Evolutionary conservation across 2,113 vertebrate genomes (phyloP), one percentile per base, ranked within the genome.

Genomic region (Hyperopisus bebe): DNA sequence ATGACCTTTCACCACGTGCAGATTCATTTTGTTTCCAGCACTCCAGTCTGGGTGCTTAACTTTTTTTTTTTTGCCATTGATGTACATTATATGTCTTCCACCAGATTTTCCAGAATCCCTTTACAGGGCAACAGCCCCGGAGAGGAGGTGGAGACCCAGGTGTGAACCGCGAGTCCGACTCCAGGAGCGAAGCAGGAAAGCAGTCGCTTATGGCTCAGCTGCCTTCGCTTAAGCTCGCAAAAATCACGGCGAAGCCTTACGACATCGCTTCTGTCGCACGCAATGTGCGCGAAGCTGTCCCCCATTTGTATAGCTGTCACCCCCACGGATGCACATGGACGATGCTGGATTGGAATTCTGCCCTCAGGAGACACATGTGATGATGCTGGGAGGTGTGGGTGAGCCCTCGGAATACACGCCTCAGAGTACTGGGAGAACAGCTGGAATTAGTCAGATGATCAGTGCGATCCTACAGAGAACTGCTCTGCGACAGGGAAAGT

Each of bases 151-250:
- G 13, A 6, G 86, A 7, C 44, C 44, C 55, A n/a, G 58, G 55
- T 88, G 39, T 88, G 58, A 51, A 87, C 27, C 62, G 31, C 62
- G 13, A 47, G 13, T 19, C 8, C 19, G 47, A 5, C 46, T 50
- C 46, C 66, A 39, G 46, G 27, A 27, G 17, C 19, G 3, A 80
- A 51, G 27, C 13, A 9, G n/a, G 62, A 89, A 46, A 9, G 5
- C 35, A 46, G 15, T 17, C 35, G 8, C 89, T 89, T 87, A n/a
- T 74, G 88, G 31, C 31, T 87, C 90, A 90, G 80, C 89, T 91
- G 90, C 89, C 89, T 91, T 39, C 90, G 74, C 86, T 90, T 88
- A 86, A 1, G 84, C 90, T 86, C 70, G 42, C 42, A 77, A 90
- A 74, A 24, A 1, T 31, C 55, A 21, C 27, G 19, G 90, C 31